Evolutionary conservation across 2,797 vertebrate species (phyloP), one percentile per base, ranked within the genome.

Genomic region (Sphenodon punctatus): DNA sequence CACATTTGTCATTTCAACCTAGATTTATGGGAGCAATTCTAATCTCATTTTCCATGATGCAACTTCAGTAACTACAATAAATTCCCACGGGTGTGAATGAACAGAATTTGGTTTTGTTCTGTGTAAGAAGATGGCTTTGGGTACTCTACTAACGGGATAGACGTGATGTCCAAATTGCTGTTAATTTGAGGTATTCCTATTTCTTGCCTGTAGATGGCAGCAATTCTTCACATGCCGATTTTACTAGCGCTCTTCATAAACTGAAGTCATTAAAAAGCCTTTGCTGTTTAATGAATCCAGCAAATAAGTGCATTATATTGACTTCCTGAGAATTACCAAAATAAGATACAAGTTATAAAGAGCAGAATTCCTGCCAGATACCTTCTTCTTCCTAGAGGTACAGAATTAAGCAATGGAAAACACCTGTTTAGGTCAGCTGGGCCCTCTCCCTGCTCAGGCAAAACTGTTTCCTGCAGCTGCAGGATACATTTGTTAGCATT

Each of bases 161-260:
- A 27, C 3, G 48, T 48, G 46, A 16, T 30, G 27, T 19, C 27
- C n/a, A n/a, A n/a, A n/a, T 27, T 32, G 8, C 19, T n/a, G 43
- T 25, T 76, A 14, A 30, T 58, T 39, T 17, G 22, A 48, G 58
- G 23, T 27, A 45, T 76, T 81, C 61, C 64, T 60, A 69, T 1
- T 4, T 12, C 4, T 10, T 4, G 49, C 22, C 82, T 76, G 56
- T 64, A 84, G 84, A 20, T 48, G 86, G 46, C 45, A 82, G 88
- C 55, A 90, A 15, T 9, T 8, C 55, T 34, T 6, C 10, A 32
- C 7, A 78, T 76, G 20, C 17, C 4, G 3, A 30, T 38, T 8
- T 5, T 7, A 48, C 22, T 2, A 63, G 17, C 5, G 27, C 20
- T 8, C 42, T 68, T 61, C 32, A 34, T n/a, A 51, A 42, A 56